These are phyloP conservation scores for Tenebrosternarchus preto DNA, from an alignment of 2,113 vertebrate genomes.

Conservation along the genomic window DNA sequence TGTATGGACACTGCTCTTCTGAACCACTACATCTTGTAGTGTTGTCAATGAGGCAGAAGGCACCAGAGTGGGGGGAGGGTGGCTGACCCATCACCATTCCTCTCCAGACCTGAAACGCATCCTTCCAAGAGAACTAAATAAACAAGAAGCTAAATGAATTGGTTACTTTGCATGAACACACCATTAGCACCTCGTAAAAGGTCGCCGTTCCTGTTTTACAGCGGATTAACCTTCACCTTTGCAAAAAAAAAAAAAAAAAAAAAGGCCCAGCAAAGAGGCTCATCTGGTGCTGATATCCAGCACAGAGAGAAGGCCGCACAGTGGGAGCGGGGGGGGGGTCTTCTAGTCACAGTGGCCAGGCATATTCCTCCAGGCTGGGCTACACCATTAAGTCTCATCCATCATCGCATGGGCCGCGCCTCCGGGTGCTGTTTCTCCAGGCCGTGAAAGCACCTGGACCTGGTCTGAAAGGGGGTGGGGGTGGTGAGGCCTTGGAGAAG, in stretches of 20 bases:
- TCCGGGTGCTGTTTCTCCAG: constrained; percentile 30
- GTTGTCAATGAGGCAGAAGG: constrained; percentile 18
- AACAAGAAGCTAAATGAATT: constrained; percentile 64
- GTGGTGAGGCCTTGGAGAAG: background rate
- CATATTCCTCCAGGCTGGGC: constrained; percentile 25
- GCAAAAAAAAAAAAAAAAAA: no score
- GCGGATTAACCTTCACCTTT: constrained; percentile 62
- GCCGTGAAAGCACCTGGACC: background rate
- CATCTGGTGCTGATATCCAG: constrained; percentile 37
- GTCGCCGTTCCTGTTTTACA: constrained; percentile 64
- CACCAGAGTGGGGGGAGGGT: constrained; percentile 1
- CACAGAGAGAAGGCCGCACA: background rate
- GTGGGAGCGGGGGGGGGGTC: background rate
- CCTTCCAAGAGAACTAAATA: constrained; percentile 63
- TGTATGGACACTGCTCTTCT: background rate
- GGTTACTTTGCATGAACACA: constrained; percentile 73
- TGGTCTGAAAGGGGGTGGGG: background rate
- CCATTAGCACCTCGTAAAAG: constrained; percentile 74
- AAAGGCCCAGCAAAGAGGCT: constrained; percentile 42
- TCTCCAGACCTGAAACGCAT: constrained; percentile 56
- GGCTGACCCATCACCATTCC: constrained; percentile 37
- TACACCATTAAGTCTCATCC: constrained; percentile 17
- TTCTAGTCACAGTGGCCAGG: constrained; percentile 1
- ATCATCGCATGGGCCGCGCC: constrained; percentile 29
- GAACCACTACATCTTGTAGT: background rate